Base-by-base conservation (phyloP, 1,140 invertebrate genomes). In the Protaetia brevitarsis region DNA sequence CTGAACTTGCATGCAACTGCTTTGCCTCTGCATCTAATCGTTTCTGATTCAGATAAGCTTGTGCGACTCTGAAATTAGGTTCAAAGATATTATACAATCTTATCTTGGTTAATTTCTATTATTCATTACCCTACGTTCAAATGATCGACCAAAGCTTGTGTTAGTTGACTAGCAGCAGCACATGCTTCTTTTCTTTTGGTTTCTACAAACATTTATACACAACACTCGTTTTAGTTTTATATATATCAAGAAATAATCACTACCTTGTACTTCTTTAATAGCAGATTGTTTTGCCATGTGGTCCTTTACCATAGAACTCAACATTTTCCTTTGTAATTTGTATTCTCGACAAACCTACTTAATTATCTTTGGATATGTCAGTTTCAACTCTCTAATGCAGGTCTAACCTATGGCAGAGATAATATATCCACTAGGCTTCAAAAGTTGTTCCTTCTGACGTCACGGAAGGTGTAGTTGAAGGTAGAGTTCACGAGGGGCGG, bases 21-120 rank as follows among this genome's bases (percentile, higher is more conserved):
- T 98, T 98, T 1, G 96, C 95, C 84, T 99, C 97, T 1, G 94
- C 89, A 82, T 99, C 96, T 27, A 99, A 81, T 76, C 95, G 90
- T 76, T 98, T 98, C 79, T 99, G 96, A 81, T 99, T 99, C 34
- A 98, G 83, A 79, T 99, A 99, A 3, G 97, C 96, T 82, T 98
- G 95, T 2, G 96, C 95, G 23, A 99, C 96, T 26, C 86, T 92
- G 79, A 72, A 79, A 80, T n/a, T n/a, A n/a, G n/a, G n/a, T n/a
- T n/a, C n/a, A n/a, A n/a, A n/a, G n/a, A n/a, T n/a, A 34, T 45
- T 31, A n/a, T n/a, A n/a, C n/a, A n/a, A n/a, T n/a, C n/a, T n/a
- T n/a, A n/a, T n/a, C 3, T 10, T 2, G 16, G 16, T 23, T n/a
- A n/a, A 28, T 10, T 57, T 57, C 13, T 6, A 57, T 57, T 64